A percentile compares a stretch with the other conserved stretches of the same genome.
Conservation (phyloP, 2,888 invertebrate species). For the Stenoptilia bipunctidactyla region DNA sequence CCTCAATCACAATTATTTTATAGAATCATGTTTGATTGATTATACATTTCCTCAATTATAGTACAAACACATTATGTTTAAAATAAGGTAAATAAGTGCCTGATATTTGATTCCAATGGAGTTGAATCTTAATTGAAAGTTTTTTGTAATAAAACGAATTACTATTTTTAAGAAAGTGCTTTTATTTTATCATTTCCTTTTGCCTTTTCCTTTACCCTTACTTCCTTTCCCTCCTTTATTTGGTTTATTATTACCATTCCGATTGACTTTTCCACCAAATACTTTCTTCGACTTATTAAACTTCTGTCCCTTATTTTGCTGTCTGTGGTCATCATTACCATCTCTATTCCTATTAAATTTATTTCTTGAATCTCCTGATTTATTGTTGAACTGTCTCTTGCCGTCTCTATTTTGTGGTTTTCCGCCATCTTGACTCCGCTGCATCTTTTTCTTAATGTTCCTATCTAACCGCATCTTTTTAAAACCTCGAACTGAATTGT, state of each 20-base stretch:
- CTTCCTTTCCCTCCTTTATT: conserved; percentile 15
- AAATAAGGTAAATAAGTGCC: too few species aligned
- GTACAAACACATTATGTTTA: too few species aligned
- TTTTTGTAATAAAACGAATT: not conserved
- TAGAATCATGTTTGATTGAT: not conserved
- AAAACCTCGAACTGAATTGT: conserved; percentile 43
- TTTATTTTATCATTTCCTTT: conserved; percentile 27
- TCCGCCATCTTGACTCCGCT: conserved; percentile 20
- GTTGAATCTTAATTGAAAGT: conserved; percentile 2
- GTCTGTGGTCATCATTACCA: conserved; percentile 21
- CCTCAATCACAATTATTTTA: not conserved
- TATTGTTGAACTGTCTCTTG: conserved; percentile 23
- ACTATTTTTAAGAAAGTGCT: conserved; percentile 4
- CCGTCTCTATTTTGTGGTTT: conserved; percentile 22
- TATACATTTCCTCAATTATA: too few species aligned
- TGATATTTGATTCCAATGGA: too few species aligned
- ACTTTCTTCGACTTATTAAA: conserved; percentile 42
- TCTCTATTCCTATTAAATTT: conserved; percentile 16
- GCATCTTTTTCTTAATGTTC: conserved; percentile 47
- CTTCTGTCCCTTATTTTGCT: conserved; percentile 21
- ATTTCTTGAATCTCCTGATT: conserved; percentile 16
- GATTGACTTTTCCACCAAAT: conserved; percentile 51
- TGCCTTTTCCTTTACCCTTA: conserved; percentile 32
- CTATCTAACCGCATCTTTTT: conserved; percentile 59
- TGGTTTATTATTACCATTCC: conserved; percentile 25